These are phyloP conservation scores for Lophura swinhoii DNA, from an alignment of 2,797 vertebrate genomes.

Conservation along the genomic window DNA sequence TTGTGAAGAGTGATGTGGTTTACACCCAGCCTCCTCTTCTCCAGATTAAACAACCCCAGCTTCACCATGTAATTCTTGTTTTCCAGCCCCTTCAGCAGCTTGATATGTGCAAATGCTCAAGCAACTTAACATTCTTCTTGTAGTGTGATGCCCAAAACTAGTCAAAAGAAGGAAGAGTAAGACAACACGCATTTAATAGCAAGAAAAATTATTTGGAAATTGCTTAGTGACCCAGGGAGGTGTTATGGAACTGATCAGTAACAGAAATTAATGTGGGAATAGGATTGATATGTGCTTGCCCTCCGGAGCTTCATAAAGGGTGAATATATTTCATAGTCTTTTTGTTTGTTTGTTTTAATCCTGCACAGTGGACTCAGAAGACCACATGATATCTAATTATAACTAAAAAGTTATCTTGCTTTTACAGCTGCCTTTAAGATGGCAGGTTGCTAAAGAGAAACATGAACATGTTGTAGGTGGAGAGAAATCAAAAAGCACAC, in stretches of 20 bases:
- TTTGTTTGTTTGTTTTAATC: not conserved
- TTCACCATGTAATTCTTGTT: too few species aligned
- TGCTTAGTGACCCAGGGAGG: not conserved
- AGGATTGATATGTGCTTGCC: not conserved
- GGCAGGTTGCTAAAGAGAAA: not conserved
- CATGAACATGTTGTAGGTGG: not conserved
- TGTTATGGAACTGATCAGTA: not conserved
- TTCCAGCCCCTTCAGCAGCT: too few species aligned
- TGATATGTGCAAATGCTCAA: too few species aligned
- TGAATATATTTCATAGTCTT: too few species aligned
- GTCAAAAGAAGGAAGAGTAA: not conserved
- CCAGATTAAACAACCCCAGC: too few species aligned
- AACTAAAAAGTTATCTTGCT: not conserved
- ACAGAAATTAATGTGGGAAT: not conserved
- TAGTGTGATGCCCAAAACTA: not conserved
- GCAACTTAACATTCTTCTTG: too few species aligned
- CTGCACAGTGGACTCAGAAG: not conserved
- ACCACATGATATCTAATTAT: not conserved
- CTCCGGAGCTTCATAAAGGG: not conserved
- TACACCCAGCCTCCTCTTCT: too few species aligned
- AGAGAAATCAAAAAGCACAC: not conserved
- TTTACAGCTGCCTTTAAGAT: not conserved
- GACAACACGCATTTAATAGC: not conserved
- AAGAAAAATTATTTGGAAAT: not conserved
- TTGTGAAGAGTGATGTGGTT: too few species aligned